These are phyloP conservation scores for Podabrus alpinus DNA, from an alignment of 2,888 invertebrate genomes.

Conservation along the genomic window DNA sequence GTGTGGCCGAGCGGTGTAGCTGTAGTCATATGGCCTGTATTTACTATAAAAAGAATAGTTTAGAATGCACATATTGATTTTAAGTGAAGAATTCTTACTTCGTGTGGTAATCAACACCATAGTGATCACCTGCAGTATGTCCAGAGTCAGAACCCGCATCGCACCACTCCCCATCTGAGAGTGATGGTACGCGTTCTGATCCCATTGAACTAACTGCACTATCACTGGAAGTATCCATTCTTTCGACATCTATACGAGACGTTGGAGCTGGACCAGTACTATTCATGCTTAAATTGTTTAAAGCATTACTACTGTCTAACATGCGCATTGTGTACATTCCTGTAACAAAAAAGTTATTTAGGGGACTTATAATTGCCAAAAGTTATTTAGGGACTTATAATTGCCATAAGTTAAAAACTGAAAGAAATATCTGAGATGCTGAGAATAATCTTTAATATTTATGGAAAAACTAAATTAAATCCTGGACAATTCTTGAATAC, in stretches of 20 bases:
- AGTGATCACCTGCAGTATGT: slow-evolving; percentile 65
- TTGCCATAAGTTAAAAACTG: neutral
- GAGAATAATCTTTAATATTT: too few relatives aligned
- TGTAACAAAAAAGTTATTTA: slow-evolving; percentile 48
- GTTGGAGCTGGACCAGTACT: slow-evolving; percentile 46
- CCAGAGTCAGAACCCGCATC: slow-evolving; percentile 83
- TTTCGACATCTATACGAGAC: slow-evolving; percentile 62
- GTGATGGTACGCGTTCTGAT: slow-evolving; percentile 84
- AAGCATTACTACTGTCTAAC: slow-evolving; percentile 65
- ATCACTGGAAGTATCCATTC: slow-evolving; percentile 85
- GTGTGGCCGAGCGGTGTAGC: slow-evolving; percentile 63
- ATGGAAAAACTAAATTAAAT: too few relatives aligned
- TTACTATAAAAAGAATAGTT: slow-evolving; percentile 56
- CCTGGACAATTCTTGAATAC: too few relatives aligned
- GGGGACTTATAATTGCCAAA: neutral
- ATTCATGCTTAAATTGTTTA: slow-evolving; percentile 51
- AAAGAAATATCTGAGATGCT: neutral
- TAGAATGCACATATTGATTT: neutral
- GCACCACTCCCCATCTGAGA: slow-evolving; percentile 90
- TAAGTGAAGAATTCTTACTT: slow-evolving; percentile 51
- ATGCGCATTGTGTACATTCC: slow-evolving; percentile 89
- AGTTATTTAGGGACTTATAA: too few relatives aligned
- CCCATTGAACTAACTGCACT: slow-evolving; percentile 94
- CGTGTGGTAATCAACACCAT: slow-evolving; percentile 74
- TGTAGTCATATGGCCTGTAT: slow-evolving; percentile 76